phyloP scores from a whole-genome alignment of 2,797 vertebrate genomes.

The Hemitrygon akajei region DNA sequence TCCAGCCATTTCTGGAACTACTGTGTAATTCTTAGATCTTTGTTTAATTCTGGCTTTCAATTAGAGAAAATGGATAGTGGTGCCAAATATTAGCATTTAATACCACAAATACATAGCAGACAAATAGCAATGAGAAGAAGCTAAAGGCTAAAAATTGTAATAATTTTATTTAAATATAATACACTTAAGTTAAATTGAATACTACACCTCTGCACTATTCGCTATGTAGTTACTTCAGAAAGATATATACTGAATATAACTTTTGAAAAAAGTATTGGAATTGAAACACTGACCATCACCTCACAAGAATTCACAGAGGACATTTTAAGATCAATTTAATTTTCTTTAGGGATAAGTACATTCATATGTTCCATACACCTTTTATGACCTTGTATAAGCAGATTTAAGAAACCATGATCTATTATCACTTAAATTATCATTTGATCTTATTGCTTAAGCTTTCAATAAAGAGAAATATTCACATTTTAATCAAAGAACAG shows the following conservation, averaged over 20 bases:
- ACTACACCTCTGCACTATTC: slow-evolving; percentile 17
- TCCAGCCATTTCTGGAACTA: background rate
- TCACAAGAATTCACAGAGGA: slow-evolving; percentile 35
- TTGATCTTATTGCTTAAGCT: slow-evolving; percentile 35
- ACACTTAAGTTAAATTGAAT: slow-evolving; percentile 34
- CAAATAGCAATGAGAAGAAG: slow-evolving; percentile 15
- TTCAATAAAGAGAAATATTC: slow-evolving; percentile 30
- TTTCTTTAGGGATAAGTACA: slow-evolving; percentile 17
- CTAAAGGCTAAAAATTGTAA: slow-evolving; percentile 29
- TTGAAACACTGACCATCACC: slow-evolving; percentile 31
- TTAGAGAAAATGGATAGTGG: background rate
- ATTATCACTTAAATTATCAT: slow-evolving; percentile 19
- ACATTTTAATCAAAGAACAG: background rate
- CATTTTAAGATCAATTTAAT: slow-evolving; percentile 29
- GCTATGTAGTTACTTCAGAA: slow-evolving; percentile 2
- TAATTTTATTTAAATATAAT: slow-evolving; percentile 37
- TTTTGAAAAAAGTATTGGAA: slow-evolving; percentile 32
- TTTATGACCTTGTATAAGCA: background rate
- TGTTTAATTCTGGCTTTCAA: background rate
- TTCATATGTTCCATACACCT: slow-evolving; percentile 10
- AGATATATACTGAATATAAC: slow-evolving; percentile 21
- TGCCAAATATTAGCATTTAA: background rate
- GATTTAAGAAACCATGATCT: background rate
- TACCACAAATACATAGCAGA: background rate
- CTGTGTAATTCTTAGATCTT: background rate